Percentiles rank a stretch among this genome's conserved stretches.
Conservation (phyloP, 1,140 invertebrate species). For the Hypothenemus hampei region DNA sequence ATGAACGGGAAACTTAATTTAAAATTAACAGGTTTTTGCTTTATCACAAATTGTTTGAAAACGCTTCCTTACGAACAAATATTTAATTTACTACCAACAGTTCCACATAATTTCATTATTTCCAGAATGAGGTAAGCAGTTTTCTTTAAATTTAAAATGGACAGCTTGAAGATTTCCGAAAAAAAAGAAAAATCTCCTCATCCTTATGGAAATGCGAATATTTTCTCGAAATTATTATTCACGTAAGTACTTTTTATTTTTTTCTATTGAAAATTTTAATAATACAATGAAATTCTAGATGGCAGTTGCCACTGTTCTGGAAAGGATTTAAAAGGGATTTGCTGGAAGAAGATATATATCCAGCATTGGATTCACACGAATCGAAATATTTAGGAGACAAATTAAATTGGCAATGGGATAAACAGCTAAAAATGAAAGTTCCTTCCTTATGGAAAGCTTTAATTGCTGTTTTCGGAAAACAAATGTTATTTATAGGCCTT, state of each 20-base stretch:
- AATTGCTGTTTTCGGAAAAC: constrained; percentile 18
- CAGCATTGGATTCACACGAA: constrained; percentile 19
- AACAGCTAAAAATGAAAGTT: constrained; percentile 36
- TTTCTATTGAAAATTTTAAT: constrained; percentile 5
- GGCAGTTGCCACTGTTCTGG: constrained; percentile 36
- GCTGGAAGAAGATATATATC: constrained; percentile 30
- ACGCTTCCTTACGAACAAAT: too few species aligned
- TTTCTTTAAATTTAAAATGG: too few species aligned
- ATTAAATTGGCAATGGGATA: constrained; percentile 52
- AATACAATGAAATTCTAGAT: constrained; percentile 19
- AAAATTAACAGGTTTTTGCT: too few species aligned
- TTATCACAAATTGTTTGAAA: too few species aligned
- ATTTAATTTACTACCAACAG: too few species aligned
- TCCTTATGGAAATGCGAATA: constrained; percentile 16
- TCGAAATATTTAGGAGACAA: constrained; percentile 48
- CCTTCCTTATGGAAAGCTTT: constrained; percentile 42
- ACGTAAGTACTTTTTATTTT: constrained; percentile 12
- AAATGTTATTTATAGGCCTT: constrained; percentile 24
- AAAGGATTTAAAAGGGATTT: constrained; percentile 21
- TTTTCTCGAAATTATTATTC: constrained; percentile 26
- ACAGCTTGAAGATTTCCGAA: background rate
- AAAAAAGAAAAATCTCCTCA: background rate
- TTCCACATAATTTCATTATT: too few species aligned
- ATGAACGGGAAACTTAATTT: too few species aligned
- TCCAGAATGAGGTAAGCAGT: too few species aligned